Base-by-base conservation (phyloP, 2,888 invertebrate genomes). In the Dicyrtomina minuta region DNA sequence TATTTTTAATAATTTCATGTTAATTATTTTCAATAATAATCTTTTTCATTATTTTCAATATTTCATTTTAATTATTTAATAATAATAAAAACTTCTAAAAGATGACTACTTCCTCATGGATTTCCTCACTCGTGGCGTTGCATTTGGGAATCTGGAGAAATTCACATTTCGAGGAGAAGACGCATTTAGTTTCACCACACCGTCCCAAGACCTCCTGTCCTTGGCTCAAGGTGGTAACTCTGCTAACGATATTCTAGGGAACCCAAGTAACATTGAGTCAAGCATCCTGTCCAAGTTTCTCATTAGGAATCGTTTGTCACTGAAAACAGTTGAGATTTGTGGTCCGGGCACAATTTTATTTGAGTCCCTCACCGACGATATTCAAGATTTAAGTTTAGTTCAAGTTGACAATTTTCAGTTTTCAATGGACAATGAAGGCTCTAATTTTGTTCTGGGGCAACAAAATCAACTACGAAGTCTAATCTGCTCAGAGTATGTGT, bases 21-120 rank as follows among this genome's bases (percentile, higher is more conserved):
- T n/a, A n/a, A n/a, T n/a, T n/a, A n/a, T n/a, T n/a, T n/a, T n/a
- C n/a, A n/a, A n/a, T n/a, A n/a, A n/a, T n/a, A n/a, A n/a, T n/a
- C n/a, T n/a, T n/a, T n/a, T n/a, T n/a, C n/a, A n/a, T n/a, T n/a
- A n/a, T n/a, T n/a, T n/a, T n/a, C n/a, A n/a, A n/a, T n/a, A n/a
- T n/a, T n/a, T n/a, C n/a, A n/a, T n/a, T n/a, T n/a, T n/a, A n/a
- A n/a, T n/a, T n/a, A n/a, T n/a, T n/a, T n/a, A n/a, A n/a, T n/a
- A n/a, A n/a, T n/a, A n/a, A n/a, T n/a, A n/a, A 0, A 17, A 41
- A 8, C 53, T 64, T 15, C 26, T 10, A 33, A 64, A 53, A n/a
- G 64, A 64, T 64, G 64, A 64, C 20, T 64, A 64, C 41, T 64
- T 39, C 41, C 53, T 64, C 41, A n/a, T 64, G 2, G 64, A 64